phyloP scores from a whole-genome alignment of 2,797 vertebrate genomes.

The Danio kyathit region DNA sequence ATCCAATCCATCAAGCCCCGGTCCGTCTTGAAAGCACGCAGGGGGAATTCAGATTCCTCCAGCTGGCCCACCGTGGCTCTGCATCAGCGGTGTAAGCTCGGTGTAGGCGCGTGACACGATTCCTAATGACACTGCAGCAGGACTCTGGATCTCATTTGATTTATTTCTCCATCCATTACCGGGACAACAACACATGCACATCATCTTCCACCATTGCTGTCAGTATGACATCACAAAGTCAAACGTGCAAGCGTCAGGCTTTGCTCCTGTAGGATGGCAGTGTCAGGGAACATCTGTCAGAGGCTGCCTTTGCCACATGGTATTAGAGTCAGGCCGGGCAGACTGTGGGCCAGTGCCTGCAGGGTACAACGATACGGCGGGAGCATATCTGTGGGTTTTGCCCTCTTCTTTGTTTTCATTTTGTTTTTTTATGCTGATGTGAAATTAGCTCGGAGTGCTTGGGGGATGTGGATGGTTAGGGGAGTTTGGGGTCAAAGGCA shows the following conservation, averaged over 20 bases:
- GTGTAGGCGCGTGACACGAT: conserved; percentile 76
- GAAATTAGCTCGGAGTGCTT: conserved; percentile 9
- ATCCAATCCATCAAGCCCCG: conserved; percentile 60
- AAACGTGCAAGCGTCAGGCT: conserved; percentile 50
- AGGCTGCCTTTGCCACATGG: conserved; percentile 79
- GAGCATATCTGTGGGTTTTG: conserved; percentile 73
- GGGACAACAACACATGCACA: conserved; percentile 48
- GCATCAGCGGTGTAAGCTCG: conserved; percentile 66
- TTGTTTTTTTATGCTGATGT: conserved; percentile 6
- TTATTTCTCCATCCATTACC: conserved; percentile 78
- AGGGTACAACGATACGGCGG: conserved; percentile 62
- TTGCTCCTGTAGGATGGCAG: conserved; percentile 74
- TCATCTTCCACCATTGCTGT: conserved; percentile 35
- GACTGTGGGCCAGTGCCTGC: conserved; percentile 67
- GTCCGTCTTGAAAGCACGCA: conserved; percentile 54
- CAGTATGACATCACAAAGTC: conserved; percentile 48
- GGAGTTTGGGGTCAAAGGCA: conserved; percentile 66
- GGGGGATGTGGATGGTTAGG: conserved; percentile 36
- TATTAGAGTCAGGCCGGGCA: conserved; percentile 78
- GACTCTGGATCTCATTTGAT: conserved; percentile 80
- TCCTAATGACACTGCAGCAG: conserved; percentile 81
- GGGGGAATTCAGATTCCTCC: conserved; percentile 77
- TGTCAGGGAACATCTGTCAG: conserved; percentile 92
- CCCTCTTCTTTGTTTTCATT: conserved; percentile 55
- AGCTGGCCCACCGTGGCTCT: conserved; percentile 76